These are phyloP conservation scores for Platypus cylindrus DNA, from an alignment of 2,888 invertebrate species.

Conservation along the genomic window DNA sequence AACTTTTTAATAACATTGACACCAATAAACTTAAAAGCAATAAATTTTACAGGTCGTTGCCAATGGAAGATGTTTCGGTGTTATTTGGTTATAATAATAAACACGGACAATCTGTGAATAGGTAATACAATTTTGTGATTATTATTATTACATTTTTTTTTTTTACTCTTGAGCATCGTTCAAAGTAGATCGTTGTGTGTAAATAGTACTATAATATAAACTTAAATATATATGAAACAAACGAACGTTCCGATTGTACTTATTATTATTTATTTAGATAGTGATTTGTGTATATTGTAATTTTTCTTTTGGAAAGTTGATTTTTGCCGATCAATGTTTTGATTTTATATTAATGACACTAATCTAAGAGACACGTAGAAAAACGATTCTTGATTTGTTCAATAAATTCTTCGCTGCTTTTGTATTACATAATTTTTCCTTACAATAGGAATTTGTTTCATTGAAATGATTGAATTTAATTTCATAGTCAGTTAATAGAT, in stretches of 20 bases:
- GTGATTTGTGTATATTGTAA: conserved; percentile 4
- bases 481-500: too few relatives aligned
- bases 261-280: conserved; percentile 10
- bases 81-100: conserved; percentile 26
- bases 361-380: too few relatives aligned
- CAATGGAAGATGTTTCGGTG: conserved; percentile 26
- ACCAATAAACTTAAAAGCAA: conserved; percentile 20
- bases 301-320: conserved; percentile 1
- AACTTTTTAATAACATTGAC: conserved; percentile 21
- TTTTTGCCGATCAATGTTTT: too few relatives aligned
- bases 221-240: too few relatives aligned
- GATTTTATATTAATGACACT: too few relatives aligned
- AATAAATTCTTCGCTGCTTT: too few relatives aligned
- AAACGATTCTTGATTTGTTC: too few relatives aligned
- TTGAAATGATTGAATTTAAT: too few relatives aligned
- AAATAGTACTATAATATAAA: too few relatives aligned
- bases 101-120: conserved; percentile 17
- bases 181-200: conserved; percentile 13
- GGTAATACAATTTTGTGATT: conserved; percentile 15
- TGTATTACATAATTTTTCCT: too few relatives aligned
- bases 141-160: conserved; percentile 14
- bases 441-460: too few relatives aligned
- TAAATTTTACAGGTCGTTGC: conserved; percentile 26
- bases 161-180: conserved; percentile 6
- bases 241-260: too few relatives aligned